These are phyloP conservation scores for Pterostichus niger DNA, from an alignment of 2,888 invertebrate species.

Conservation along the genomic window DNA sequence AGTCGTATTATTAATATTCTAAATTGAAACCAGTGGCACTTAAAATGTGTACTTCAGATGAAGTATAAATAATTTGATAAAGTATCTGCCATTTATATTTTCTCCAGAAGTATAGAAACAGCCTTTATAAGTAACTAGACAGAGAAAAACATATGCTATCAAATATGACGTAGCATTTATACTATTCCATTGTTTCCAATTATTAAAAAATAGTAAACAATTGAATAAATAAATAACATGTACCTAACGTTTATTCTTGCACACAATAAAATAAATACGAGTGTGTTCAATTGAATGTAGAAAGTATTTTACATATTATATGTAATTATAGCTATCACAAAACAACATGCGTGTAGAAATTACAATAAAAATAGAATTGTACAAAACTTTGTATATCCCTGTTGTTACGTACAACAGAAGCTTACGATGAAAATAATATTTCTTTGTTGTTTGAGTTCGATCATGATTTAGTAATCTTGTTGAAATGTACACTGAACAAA, in stretches of 20 bases:
- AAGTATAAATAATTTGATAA: too few species aligned
- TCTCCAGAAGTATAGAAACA: too few species aligned
- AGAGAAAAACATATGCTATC: constrained; percentile 1
- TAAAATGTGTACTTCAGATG: too few species aligned
- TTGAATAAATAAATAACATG: neutral
- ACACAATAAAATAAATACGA: neutral
- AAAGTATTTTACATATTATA: neutral
- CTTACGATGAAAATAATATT: constrained; percentile 60
- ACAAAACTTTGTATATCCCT: constrained; percentile 35
- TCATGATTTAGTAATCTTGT: constrained; percentile 53
- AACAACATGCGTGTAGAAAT: neutral
- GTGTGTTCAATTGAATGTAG: neutral
- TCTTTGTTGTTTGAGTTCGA: constrained; percentile 57
- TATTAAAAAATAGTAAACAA: constrained; percentile 30
- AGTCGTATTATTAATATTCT: too few species aligned
- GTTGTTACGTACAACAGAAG: constrained; percentile 53
- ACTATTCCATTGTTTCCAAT: constrained; percentile 25
- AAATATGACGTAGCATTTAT: constrained; percentile 27
- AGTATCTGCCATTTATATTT: too few species aligned
- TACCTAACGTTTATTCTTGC: neutral
- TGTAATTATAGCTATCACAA: neutral
- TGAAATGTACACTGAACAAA: constrained; percentile 55
- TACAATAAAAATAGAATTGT: neutral
- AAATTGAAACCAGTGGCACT: too few species aligned
- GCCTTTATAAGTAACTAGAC: neutral